These are phyloP conservation scores for Chrysina gloriosa DNA, from an alignment of 2,888 invertebrate genomes.

Conservation along the genomic window DNA sequence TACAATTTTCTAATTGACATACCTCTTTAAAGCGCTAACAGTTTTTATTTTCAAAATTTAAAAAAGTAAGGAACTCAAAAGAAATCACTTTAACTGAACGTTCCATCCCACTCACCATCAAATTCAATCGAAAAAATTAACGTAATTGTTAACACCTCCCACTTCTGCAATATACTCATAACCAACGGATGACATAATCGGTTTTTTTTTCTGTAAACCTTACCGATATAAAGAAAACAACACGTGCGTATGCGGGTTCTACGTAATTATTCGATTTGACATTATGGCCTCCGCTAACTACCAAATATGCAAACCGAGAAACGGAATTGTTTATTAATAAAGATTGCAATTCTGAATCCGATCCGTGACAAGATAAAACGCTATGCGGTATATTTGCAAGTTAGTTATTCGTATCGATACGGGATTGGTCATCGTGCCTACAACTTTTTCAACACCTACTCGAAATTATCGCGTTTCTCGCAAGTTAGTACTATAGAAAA, in stretches of 20 bases:
- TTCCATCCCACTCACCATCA: no score
- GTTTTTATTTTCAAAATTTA: no score
- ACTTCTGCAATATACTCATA: not conserved
- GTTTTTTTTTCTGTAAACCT: not conserved
- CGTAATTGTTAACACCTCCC: no score
- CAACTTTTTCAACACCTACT: slow-evolving; percentile 27
- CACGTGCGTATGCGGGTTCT: not conserved
- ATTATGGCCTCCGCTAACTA: not conserved
- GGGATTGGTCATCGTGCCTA: slow-evolving; percentile 27
- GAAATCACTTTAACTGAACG: no score
- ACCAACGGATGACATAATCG: not conserved
- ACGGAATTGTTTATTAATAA: not conserved
- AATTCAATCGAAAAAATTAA: no score
- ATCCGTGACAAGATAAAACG: no score
- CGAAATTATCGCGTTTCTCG: slow-evolving; percentile 1
- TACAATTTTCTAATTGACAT: no score
- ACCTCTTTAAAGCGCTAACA: no score
- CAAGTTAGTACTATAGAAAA: not conserved
- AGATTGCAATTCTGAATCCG: no score
- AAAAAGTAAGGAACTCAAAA: no score
- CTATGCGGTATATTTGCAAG: no score
- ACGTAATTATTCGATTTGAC: slow-evolving; percentile 4
- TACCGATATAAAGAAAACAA: not conserved
- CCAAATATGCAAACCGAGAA: not conserved
- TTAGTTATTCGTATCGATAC: not conserved